Base-by-base conservation (phyloP, 2,797 vertebrate species). In the Semotilus atromaculatus region DNA sequence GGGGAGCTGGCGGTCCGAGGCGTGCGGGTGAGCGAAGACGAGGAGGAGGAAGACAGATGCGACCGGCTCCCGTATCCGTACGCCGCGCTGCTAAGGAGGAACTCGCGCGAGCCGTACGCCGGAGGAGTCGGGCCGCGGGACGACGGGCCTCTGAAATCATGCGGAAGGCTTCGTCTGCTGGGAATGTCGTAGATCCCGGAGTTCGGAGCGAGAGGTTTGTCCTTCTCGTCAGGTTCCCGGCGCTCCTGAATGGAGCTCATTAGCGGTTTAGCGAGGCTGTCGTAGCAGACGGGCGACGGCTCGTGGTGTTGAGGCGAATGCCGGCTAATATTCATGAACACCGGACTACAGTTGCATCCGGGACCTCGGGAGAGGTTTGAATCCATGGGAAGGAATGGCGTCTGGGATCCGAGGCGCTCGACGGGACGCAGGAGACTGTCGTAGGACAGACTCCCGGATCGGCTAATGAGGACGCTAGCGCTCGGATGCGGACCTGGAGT, bases 241-340 rank as follows among this genome's bases (percentile, higher is more conserved):
- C 96, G 94, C 89, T 98, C 97, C 82, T 97, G 97, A 88, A 99
- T 98, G 23, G 98, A 98, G 0, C 97, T 96, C 97, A 99, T 98
- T 89, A 97, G 95, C 83, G 96, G 96, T 93, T 97, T 96, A 23
- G 98, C 96, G 26, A 98, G 95, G 94, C 95, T 97, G 89, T 99
- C 98, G 0, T 98, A 98, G 88, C 96, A 96, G 1, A 96, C 95
- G 0, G 90, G 96, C 0, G 94, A 94, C 3, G 91, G 89, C 3
- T 96, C 97, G 19, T 95, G 95, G 86, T 94, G 86, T 81, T 93
- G 94, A 3, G 94, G 93, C 14, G 94, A 97, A 91, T 36, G 95
- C 62, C 94, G 91, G 88, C 85, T 86, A 13, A 68, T 64, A 21
- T 93, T 90, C 88, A 94, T 92, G 38, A 96, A 94, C 86, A 97